Evolutionary conservation across 1,140 invertebrate species (phyloP).

Genomic region (Pseudomyrmex flavicornis): DNA sequence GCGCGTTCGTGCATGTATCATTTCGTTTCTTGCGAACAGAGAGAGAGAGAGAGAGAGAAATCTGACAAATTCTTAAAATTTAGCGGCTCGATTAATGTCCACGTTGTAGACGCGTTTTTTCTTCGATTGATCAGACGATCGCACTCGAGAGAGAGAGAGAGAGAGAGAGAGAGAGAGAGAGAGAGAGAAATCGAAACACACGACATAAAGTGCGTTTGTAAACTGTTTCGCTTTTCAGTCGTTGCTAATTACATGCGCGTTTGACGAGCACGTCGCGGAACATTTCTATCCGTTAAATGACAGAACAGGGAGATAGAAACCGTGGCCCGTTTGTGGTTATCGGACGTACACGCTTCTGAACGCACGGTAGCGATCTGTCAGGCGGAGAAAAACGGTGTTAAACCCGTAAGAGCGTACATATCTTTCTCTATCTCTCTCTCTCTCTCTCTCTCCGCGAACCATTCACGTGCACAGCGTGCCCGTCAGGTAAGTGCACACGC

Average conservation of each 20-base stretch:
- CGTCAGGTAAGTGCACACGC: conserved; percentile 33
- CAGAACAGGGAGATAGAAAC: conserved; percentile 50
- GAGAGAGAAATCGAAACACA: neutral
- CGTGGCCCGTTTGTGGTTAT: conserved; percentile 54
- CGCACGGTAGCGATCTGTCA: conserved; percentile 76
- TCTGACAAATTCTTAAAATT: neutral
- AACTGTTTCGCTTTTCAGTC: conserved; percentile 32
- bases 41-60: neutral
- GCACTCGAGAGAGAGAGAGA: neutral
- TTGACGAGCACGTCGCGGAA: conserved; percentile 51
- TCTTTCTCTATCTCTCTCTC: neutral
- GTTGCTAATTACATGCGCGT: conserved; percentile 60
- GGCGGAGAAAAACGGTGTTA: conserved; percentile 70
- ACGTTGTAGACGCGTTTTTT: neutral
- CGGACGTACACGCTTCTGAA: conserved; percentile 64
- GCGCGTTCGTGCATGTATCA: neutral
- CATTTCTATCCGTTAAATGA: conserved; percentile 66
- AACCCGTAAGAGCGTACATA: conserved; percentile 45
- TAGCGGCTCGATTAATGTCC: neutral
- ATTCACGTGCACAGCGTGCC: conserved; percentile 18
- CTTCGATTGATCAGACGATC: neutral
- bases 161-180: neutral
- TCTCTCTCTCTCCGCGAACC: conserved; percentile 3
- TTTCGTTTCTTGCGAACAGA: conserved; percentile 9
- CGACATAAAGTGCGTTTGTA: neutral